Evolutionary conservation across 2,888 invertebrate genomes (phyloP), one percentile per base, ranked within the genome.

Genomic region (Campopleginae sp.): DNA sequence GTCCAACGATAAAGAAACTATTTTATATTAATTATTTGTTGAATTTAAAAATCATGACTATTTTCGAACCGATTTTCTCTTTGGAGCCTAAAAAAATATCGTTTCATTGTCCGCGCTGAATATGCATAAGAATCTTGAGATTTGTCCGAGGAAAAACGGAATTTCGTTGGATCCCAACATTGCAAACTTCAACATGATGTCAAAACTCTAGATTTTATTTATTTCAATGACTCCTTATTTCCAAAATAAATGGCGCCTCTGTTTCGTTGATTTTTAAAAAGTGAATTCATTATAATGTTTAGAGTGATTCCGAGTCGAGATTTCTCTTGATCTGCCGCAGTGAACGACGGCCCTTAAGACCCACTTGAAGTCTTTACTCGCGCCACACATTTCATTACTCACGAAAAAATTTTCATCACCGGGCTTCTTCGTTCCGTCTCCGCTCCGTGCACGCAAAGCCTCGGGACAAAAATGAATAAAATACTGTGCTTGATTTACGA

Each of bases 341-440:
- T 17, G 42, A 23, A 58, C 17, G 14, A 58, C 12, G 54, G 17
- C 44, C 51, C 61, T 44, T 38, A 5, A 51, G 72, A 31, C 65
- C 66, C 82, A 82, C 82, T 82, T 17, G 51, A 65, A 48, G 17
- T 23, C 63, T 65, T 51, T 44, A 38, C 10, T 1, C 38, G 63
- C 54, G 44, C 61, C 75, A 31, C n/a, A 51, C 31, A 10, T 51
- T 68, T 58, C n/a, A 58, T 51, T 48, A 38, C 76, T 65, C 82
- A 42, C 27, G 14, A 65, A 58, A 48, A 71, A 71, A 77, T 65
- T 54, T 82, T 82, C 65, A 77, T 76, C 71, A 54, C 51, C 61
- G 14, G 48, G 33, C 2, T 31, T 70, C 19, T 5, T 42, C 8
- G 38, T 14, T 7, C 27, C 8, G 58, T 51, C 42, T 10, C n/a